Evolutionary conservation across 2,888 invertebrate species (phyloP), one percentile per base, ranked within the genome.

Genomic region (Cryptocheilus praepositus): DNA sequence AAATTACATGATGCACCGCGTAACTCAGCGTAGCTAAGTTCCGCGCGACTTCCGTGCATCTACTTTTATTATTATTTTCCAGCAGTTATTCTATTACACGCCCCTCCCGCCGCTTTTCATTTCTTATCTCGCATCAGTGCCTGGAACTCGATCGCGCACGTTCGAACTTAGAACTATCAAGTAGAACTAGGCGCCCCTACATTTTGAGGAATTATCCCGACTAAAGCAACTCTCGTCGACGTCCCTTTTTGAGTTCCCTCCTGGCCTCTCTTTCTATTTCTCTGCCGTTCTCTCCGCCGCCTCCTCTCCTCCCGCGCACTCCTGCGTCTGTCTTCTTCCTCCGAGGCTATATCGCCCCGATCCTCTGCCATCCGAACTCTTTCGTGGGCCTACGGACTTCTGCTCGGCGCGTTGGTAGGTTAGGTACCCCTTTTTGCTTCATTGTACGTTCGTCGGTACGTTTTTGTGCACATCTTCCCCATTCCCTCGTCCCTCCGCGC

Each of bases 401-500:
- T 70, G 67, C 79, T 73, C 36, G 11, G 67, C 67, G 70, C 77
- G 71, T 73, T 73, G 73, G 74, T 77, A 81, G 76, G 76, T 79
- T 77, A 73, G 80, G 73, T 74, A 80, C 71, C 77, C 73, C 81
- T 82, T 76, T 83, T 83, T 83, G 81, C 81, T 80, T 80, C 82
- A 81, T 80, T 79, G 79, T 83, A 79, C 79, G 82, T 81, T 83
- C 82, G 82, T 83, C 79, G 81, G 81, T 83, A 82, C 82, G 83
- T 85, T 85, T 85, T 83, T 84, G 83, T 83, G 82, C 82, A 77
- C 80, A 81, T 83, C 83, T 81, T 80, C 77, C 77, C 77, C 79
- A 71, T 67, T 76, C 78, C 69, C 70, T 56, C 56, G 44, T 44
- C 51, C 43, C 61, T 16, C 15, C 54, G 25, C 54, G 64, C 65